Evolutionary conservation across 2,113 vertebrate species (phyloP).

Genomic region (Prunella fulvescens): DNA sequence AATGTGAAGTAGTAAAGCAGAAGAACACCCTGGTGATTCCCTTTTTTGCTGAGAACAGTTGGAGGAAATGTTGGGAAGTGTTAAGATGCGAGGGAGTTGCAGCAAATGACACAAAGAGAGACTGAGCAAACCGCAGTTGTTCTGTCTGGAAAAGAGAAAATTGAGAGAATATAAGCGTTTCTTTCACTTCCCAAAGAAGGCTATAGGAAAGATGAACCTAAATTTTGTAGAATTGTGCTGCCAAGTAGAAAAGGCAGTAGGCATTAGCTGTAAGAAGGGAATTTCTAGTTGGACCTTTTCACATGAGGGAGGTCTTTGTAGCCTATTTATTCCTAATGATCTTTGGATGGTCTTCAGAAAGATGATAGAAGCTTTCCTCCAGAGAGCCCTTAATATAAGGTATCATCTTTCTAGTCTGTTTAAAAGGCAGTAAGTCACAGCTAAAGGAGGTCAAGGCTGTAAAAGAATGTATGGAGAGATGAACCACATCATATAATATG

Average conservation of each 20-base stretch:
- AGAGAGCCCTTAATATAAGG: background rate
- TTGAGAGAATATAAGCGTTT: background rate
- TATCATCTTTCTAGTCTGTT: background rate
- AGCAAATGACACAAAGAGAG: background rate
- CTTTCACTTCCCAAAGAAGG: background rate
- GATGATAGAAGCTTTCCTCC: background rate
- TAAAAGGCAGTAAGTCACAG: background rate
- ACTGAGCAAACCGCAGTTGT: background rate
- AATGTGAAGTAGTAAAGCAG: background rate
- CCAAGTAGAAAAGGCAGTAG: background rate
- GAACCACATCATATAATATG: background rate
- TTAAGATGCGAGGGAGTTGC: background rate
- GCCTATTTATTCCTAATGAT: background rate
- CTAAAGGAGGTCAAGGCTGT: background rate
- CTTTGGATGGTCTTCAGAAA: background rate
- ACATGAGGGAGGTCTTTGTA: background rate
- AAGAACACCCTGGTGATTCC: background rate
- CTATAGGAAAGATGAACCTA: background rate
- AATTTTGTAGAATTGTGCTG: background rate
- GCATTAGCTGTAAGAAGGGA: background rate
- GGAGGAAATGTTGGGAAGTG: background rate
- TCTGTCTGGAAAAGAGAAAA: background rate
- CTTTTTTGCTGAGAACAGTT: background rate
- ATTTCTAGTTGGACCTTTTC: background rate
- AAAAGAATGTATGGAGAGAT: background rate